These are phyloP conservation scores for Eupithecia exiguata DNA, from an alignment of 2,888 invertebrate genomes.

Conservation along the genomic window DNA sequence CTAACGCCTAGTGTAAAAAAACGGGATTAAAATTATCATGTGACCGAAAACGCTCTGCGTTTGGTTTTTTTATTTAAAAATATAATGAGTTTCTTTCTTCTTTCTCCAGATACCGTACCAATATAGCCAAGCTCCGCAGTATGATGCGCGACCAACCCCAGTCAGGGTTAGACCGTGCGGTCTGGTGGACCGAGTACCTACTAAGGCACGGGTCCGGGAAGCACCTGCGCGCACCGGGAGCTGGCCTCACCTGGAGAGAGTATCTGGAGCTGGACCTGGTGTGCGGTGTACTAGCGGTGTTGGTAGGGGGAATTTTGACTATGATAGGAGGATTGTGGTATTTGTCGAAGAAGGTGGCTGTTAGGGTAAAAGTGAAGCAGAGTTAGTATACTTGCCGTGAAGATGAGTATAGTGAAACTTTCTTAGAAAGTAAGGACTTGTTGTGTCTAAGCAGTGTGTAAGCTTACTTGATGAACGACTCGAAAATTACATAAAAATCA, in stretches of 20 bases:
- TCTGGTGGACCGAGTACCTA: constrained; percentile 78
- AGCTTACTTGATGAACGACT: not conserved
- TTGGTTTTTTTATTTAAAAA: no score
- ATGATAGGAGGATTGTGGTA: not conserved
- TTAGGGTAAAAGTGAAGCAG: not conserved
- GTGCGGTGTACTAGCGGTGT: constrained; percentile 39
- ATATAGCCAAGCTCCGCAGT: constrained; percentile 46
- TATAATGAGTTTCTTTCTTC: not conserved
- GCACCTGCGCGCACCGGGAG: constrained; percentile 67
- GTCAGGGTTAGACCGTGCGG: constrained; percentile 61
- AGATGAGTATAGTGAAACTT: not conserved
- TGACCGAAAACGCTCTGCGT: no score
- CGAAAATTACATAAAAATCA: not conserved
- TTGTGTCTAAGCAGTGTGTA: not conserved
- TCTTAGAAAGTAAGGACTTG: not conserved
- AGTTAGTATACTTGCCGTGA: not conserved
- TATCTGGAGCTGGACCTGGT: constrained; percentile 46
- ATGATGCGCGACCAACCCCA: constrained; percentile 66
- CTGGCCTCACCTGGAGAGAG: constrained; percentile 52
- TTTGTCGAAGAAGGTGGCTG: not conserved
- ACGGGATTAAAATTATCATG: no score
- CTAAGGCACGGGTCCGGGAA: constrained; percentile 66
- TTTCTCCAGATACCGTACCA: constrained; percentile 41
- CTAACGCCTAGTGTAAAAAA: no score
- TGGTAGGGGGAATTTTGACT: not conserved